Percentiles rank a stretch among this genome's conserved stretches.
These are phyloP conservation scores for Pseudomyrmex sp. DNA, from an alignment of 1,140 invertebrate genomes.

Conservation along the genomic window DNA sequence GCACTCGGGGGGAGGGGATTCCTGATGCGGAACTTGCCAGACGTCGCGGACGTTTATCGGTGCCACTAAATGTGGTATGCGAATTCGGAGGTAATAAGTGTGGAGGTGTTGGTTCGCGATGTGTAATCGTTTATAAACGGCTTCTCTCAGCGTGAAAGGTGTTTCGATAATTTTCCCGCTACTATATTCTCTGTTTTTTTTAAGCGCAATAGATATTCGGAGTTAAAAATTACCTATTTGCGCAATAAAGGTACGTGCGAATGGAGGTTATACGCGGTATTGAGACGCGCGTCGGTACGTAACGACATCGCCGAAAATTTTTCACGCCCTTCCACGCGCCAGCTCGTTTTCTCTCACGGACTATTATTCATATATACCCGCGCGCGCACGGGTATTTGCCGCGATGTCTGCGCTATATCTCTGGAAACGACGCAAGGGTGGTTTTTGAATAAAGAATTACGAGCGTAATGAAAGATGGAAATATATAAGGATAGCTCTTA, in stretches of 20 bases:
- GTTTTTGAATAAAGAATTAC: conserved; percentile 70
- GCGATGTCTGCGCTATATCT: conserved; percentile 79
- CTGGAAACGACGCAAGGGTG: conserved; percentile 10
- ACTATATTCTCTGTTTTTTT: background rate
- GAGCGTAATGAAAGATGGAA: conserved; percentile 72
- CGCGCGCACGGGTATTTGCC: conserved; percentile 75
- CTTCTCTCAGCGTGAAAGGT: conserved; percentile 13
- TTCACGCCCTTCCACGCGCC: conserved; percentile 47
- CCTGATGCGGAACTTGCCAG: conserved; percentile 69
- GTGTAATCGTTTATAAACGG: conserved; percentile 33
- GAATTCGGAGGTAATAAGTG: conserved; percentile 41
- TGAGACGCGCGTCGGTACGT: conserved; percentile 72
- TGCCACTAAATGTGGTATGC: conserved; percentile 47
- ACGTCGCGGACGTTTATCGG: conserved; percentile 52
- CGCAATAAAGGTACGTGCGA: conserved; percentile 84
- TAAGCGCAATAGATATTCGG: background rate
- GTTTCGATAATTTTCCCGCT: conserved; percentile 9
- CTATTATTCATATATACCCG: conserved; percentile 68
- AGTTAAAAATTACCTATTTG: conserved; percentile 17
- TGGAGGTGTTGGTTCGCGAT: conserved; percentile 12
- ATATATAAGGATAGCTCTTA: conserved; percentile 20
- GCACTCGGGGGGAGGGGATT: conserved; percentile 45
- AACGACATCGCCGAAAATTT: conserved; percentile 64
- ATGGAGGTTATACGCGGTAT: conserved; percentile 77
- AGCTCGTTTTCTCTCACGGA: conserved; percentile 36